These are phyloP conservation scores for Pollimyrus isidori DNA, from an alignment of 2,113 vertebrate genomes.

Conservation along the genomic window DNA sequence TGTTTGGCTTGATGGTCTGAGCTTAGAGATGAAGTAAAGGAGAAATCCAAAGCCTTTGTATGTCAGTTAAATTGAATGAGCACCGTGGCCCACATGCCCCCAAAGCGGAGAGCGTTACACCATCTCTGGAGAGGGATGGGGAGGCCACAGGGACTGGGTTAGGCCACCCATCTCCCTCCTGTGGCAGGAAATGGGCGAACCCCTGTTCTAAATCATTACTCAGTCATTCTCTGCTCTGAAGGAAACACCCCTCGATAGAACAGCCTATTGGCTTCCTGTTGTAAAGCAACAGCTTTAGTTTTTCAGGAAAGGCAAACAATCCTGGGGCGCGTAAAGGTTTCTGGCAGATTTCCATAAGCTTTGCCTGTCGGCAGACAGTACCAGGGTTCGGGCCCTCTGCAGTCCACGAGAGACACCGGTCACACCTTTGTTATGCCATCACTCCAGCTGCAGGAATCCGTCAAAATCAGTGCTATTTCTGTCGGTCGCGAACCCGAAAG, in stretches of 20 bases:
- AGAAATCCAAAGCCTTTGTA: background rate
- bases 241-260: conserved; percentile 89
- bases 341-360: background rate
- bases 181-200: conserved; percentile 87
- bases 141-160: conserved; percentile 46
- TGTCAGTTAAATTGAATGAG: background rate
- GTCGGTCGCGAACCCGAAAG: background rate
- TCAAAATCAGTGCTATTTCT: background rate
- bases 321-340: conserved; percentile 23
- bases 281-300: conserved; percentile 64
- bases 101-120: background rate
- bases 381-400: background rate
- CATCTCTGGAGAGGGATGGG: conserved; percentile 41
- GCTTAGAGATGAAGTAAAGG: background rate
- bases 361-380: background rate
- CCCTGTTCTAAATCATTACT: conserved; percentile 74
- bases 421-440: background rate
- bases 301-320: conserved; percentile 54
- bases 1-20: background rate
- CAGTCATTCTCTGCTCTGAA: conserved; percentile 68
- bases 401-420: conserved; percentile 41
- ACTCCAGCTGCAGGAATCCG: background rate
- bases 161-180: conserved; percentile 62
- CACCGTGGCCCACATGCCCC: background rate
- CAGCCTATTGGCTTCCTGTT: conserved; percentile 86